Conservation (phyloP, 2,797 vertebrate species). For the Craterocephalus amniculus region DNA sequence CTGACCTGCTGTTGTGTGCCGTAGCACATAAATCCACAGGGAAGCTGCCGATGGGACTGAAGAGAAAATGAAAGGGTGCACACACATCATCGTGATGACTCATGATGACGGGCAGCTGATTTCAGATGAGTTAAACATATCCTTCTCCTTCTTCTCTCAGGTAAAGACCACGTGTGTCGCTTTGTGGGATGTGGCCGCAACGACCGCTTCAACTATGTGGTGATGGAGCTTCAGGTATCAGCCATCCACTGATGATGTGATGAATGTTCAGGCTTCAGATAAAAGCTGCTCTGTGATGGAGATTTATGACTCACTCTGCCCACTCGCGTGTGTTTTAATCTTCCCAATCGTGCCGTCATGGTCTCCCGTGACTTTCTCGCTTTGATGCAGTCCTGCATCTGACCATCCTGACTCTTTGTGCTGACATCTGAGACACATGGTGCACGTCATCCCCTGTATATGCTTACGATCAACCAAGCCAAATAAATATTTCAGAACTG, state of each 20-base stretch:
- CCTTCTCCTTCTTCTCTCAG: slow-evolving; percentile 68
- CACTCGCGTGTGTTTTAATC: neutral
- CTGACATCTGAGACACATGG: neutral
- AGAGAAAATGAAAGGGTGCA: neutral
- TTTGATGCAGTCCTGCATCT: neutral
- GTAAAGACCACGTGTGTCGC: slow-evolving; percentile 97
- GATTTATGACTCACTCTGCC: neutral
- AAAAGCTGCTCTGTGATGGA: neutral
- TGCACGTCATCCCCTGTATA: neutral
- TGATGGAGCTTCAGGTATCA: slow-evolving; percentile 97
- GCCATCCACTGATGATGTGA: neutral
- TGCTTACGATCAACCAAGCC: slow-evolving; percentile 1
- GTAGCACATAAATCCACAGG: slow-evolving; percentile 38
- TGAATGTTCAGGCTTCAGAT: neutral
- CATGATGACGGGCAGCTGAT: slow-evolving; percentile 10
- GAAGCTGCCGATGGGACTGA: slow-evolving; percentile 5
- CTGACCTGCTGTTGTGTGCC: slow-evolving; percentile 1
- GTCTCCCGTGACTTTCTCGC: neutral
- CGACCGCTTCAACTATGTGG: slow-evolving; percentile 98
- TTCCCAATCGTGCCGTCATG: neutral
- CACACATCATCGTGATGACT: slow-evolving; percentile 32
- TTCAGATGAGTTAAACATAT: neutral
- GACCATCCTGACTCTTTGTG: slow-evolving; percentile 3
- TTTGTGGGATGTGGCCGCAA: slow-evolving; percentile 98
- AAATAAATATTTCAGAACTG: slow-evolving; percentile 13